Evolutionary conservation across 1,140 invertebrate genomes (phyloP).

Genomic region (Acarapis woodi): DNA sequence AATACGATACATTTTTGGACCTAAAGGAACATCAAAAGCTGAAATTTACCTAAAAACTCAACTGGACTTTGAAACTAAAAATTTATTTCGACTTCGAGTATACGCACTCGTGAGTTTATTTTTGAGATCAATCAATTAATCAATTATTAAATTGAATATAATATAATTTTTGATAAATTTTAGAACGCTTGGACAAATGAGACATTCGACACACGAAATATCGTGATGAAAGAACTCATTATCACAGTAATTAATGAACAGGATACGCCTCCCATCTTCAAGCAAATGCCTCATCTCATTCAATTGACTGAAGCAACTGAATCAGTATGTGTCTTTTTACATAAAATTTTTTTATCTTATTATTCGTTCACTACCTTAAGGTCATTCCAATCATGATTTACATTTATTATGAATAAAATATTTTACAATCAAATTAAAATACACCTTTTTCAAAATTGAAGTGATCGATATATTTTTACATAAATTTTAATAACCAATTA

Average conservation of each 20-base stretch:
- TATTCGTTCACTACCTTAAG: no score
- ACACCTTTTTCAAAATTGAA: no score
- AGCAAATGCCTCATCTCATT: conserved; percentile 39
- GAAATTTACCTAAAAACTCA: conserved; percentile 37
- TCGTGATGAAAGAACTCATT: conserved; percentile 42
- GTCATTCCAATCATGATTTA: no score
- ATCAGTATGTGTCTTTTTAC: conserved; percentile 14
- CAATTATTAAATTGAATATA: conserved; percentile 14
- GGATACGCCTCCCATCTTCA: conserved; percentile 55
- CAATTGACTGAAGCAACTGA: conserved; percentile 28
- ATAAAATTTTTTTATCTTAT: background rate
- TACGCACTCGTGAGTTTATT: conserved; percentile 35
- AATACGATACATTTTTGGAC: conserved; percentile 38
- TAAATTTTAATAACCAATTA: no score
- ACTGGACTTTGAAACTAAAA: conserved; percentile 52
- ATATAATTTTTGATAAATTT: conserved; percentile 9
- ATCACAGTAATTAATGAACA: conserved; percentile 54
- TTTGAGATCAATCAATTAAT: background rate
- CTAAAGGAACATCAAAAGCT: conserved; percentile 36
- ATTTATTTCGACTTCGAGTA: conserved; percentile 46
- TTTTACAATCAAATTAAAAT: no score
- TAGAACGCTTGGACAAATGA: conserved; percentile 54
- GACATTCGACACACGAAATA: conserved; percentile 46
- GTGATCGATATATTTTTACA: no score
- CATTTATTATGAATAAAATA: no score